Evolutionary conservation across 2,113 vertebrate species (phyloP), one percentile per base, ranked within the genome.

Genomic region (Neogale vison): DNA sequence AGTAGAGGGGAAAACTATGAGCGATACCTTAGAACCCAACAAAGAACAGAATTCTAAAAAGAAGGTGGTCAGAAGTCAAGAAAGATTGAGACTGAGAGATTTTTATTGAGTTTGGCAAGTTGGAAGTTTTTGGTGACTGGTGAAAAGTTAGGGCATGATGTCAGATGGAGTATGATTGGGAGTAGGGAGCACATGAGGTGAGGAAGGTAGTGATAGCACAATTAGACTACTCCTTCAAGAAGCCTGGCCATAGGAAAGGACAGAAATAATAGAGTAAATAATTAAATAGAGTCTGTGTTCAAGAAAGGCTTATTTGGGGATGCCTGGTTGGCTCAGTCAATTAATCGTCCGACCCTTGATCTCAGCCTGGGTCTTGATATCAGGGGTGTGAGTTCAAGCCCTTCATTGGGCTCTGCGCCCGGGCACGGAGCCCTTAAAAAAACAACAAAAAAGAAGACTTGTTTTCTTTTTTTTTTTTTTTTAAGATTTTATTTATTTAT

Each of bases 21-120:
- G 2, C 67, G 39, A 55, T 87, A 89, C 39, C 52, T 92, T 59
- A 88, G 57, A 89, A n/a, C 39, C 29, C 39, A 89, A 39, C 39
- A 47, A 26, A 96, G 59, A 95, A 74, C 4, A 93, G 63, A 50
- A 67, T 82, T 95, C 71, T 5, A 39, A 82, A 90, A 71, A 94
- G 34, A 74, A 95, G 42, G 15, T 71, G 10, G 29, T 92, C 52
- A 86, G 36, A 96, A 72, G 52, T 52, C 83, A 94, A 93, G 20
- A 87, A 74, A 92, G 7, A 24, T 82, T 42, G 67, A 89, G 61
- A 80, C 39, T 86, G 69, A 93, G 52, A 47, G 39, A 1, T 50
- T 1, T 76, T 57, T 93, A 15, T 82, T 95, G 71, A 17, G 74
- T 88, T 88, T 88, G 77, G 14, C 59, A 31, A 61, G 23, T 67